A percentile compares a stretch with the other conserved stretches of the same genome.
Conservation (phyloP, 2,797 vertebrate species). For the Acanthopagrus latus region DNA sequence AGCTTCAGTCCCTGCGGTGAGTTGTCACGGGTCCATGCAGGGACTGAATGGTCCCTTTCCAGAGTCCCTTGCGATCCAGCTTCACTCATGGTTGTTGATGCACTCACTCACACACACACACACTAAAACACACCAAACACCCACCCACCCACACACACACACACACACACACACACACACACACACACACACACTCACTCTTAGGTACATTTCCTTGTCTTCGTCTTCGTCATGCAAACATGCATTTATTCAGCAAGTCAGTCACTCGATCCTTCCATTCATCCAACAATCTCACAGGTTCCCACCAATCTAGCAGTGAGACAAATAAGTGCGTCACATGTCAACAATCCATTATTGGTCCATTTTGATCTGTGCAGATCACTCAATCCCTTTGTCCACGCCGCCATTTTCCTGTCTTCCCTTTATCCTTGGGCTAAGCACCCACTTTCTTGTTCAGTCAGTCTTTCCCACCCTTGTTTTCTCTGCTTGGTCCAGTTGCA, state of each 20-base stretch:
- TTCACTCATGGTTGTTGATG: constrained; percentile 81
- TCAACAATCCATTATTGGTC: constrained; percentile 73
- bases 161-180: constrained; percentile 42
- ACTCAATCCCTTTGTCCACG: constrained; percentile 63
- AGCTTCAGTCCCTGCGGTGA: constrained; percentile 81
- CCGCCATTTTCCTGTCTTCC: constrained; percentile 58
- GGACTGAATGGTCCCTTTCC: constrained; percentile 71
- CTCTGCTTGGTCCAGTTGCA: constrained; percentile 72
- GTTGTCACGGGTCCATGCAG: constrained; percentile 74
- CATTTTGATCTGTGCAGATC: constrained; percentile 68
- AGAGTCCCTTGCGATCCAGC: constrained; percentile 76
- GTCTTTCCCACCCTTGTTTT: constrained; percentile 58
- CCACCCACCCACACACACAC: too few relatives aligned
- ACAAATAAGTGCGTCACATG: constrained; percentile 81
- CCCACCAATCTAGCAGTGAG: constrained; percentile 71
- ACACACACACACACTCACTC: constrained; percentile 37
- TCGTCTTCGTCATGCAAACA: constrained; percentile 56
- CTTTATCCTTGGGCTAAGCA: constrained; percentile 65
- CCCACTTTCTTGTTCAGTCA: constrained; percentile 69
- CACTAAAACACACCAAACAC: constrained; percentile 25
- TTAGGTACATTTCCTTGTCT: constrained; percentile 55
- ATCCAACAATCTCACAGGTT: constrained; percentile 65
- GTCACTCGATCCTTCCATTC: constrained; percentile 35
- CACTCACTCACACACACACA: constrained; percentile 50
- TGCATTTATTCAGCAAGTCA: constrained; percentile 65